Evolutionary conservation across 2,797 vertebrate species (phyloP), one percentile per base, ranked within the genome.

Genomic region (Molothrus ater): DNA sequence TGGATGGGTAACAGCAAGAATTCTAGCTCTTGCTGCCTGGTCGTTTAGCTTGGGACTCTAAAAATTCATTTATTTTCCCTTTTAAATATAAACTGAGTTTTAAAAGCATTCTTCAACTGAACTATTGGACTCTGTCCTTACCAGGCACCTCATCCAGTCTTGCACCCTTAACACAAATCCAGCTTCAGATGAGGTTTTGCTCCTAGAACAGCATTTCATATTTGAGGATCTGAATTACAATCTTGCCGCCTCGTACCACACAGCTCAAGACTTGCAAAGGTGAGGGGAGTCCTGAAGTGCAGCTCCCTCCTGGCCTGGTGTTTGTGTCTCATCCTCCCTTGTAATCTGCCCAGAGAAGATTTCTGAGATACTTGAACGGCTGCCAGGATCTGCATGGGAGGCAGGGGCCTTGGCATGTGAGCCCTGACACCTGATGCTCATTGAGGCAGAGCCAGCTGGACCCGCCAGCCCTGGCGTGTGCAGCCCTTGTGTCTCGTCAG

Each of bases 361-460:
- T 93, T 64, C 85, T 86, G 87, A 92, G 80, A 83, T 90, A 54
- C 17, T 66, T 95, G 94, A 78, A 25, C 0, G 0, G 61, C 73
- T 93, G 94, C 94, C 94, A 95, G 6, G 15, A 5, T 64, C 34
- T 34, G 76, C 64, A 42, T 25, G 61, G 79, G 79, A 88, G 85
- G 85, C 93, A 86, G 79, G 32, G 61, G 21, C 92, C 40, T 34
- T 81, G 91, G 91, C 76, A 32, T 76, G 50, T 34, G 71, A 75
- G 81, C 64, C 34, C 84, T 88, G 95, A 93, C 85, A 90, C 87
- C 85, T 83, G 87, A 95, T 92, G 91, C 91, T 69, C 17, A 4
- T 0, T 47, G 87, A 50, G 82, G 36, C 31, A 4, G 53, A 11
- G 94, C 94, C 93, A 95, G 96, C 85, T 71, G 85, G 84, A 60